Evolutionary conservation across 1,140 invertebrate species (phyloP), one percentile per base, ranked within the genome.

Genomic region (Phocides pigmalion): DNA sequence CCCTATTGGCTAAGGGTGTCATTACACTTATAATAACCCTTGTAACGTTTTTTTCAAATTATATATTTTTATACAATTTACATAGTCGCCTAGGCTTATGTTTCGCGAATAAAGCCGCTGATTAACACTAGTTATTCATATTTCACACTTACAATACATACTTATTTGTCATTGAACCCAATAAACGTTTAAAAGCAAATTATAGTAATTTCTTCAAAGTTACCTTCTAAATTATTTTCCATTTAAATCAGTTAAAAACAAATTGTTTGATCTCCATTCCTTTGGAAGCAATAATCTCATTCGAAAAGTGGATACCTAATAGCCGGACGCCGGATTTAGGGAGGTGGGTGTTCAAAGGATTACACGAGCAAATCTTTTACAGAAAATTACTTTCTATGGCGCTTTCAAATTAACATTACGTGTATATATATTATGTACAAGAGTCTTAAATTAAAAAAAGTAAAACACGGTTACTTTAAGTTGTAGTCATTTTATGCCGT

Each of bases 311-410:
- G 15, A 14, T 25, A 39, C 54, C 54, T 44, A 58, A 17, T 46
- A 58, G 22, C 9, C 22, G 54, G 15, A 41, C 22, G 20, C 39
- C 41, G 39, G 35, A 22, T 58, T 44, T 12, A 11, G 41, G 54
- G 68, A 14, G 41, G 41, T 16, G 37, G 46, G 37, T 25, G 47
- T 53, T 70, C 59, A 63, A 70, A 70, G 68, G 63, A 42, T 53
- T 63, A 25, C 12, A 19, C 53, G 53, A n/a, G 15, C 41, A 35
- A 66, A 49, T 50, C 15, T 59, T 62, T 53, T 44, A 50, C 41
- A 28, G 44, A 37, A 66, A 70, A 65, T 54, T 63, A 59, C 62
- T 22, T 17, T 16, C 12, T 15, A 56, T 42, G 19, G 19, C 9
- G 16, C 16, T 42, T 56, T 25, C 6, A 42, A 56, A 56, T 42